Evolutionary conservation across 2,888 invertebrate species (phyloP), one percentile per base, ranked within the genome.

Genomic region (Eilema griseolum): DNA sequence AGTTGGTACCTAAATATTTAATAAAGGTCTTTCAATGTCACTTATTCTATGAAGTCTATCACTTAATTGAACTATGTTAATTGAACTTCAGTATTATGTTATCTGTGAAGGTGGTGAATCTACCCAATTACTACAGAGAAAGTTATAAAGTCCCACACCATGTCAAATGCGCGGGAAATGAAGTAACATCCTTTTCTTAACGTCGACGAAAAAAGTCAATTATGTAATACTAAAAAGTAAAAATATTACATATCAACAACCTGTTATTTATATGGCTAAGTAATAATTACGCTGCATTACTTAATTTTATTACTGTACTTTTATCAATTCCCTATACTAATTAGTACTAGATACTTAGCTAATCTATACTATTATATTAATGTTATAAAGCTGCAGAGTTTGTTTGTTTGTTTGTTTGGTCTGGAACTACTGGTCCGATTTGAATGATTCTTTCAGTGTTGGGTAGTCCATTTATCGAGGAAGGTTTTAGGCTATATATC

Each of bases 181-280:
- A 59, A 28, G 59, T 59, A 59, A 59, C 59, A 14, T 59, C 59
- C 59, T 59, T 59, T 59, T 20, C 5, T 26, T 59, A 16, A 26
- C n/a, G n/a, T 52, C 52, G 8, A 52, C 8, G 20, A 52, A 52
- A 37, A 52, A 52, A 52, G 20, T 52, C 7, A n/a, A 52, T 52
- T 52, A 52, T 20, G n/a, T 52, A 52, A 52, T 52, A n/a, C 10
- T 10, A 20, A 52, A 20, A 41, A 41, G 41, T 41, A 20, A 52
- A n/a, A 52, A 52, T 52, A n/a, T 52, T n/a, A n/a, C 52, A 52
- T 52, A n/a, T 52, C 16, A 52, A 52, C n/a, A 52, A 52, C 52
- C 52, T 52, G 52, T 52, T 46, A 41, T 41, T 46, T 46, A 46
- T 20, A 14, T 46, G 46, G 7, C 16, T n/a, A n/a, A n/a, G 8